Conservation (phyloP, 2,797 vertebrate species). For the Brachymystax lenok region DNA sequence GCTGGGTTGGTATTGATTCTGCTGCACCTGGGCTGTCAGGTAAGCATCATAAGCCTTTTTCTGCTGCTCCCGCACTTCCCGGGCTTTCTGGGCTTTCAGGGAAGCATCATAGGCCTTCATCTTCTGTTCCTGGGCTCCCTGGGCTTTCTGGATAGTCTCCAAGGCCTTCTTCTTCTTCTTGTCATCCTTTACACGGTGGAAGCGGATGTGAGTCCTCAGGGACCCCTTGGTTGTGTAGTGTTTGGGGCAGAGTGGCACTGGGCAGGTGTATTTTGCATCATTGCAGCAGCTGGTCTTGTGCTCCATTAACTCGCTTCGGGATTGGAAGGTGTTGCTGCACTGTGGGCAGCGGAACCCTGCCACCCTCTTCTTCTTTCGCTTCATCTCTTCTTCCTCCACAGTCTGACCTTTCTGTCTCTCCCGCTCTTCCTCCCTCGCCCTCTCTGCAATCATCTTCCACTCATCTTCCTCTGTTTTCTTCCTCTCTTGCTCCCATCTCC, state of each 20-base stretch:
- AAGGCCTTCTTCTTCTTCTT: no score
- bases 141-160: no score
- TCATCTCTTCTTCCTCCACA: neutral
- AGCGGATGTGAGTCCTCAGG: slow-evolving; percentile 20
- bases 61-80: no score
- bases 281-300: slow-evolving; percentile 22
- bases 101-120: no score
- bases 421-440: neutral
- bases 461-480: neutral
- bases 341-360: neutral
- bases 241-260: neutral
- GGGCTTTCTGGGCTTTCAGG: no score
- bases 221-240: slow-evolving; percentile 28
- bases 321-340: slow-evolving; percentile 1
- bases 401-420: neutral
- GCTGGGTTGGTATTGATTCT: neutral
- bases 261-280: neutral
- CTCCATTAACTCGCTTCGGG: slow-evolving; percentile 38
- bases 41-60: no score
- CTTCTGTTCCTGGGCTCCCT: no score
- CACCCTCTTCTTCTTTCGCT: neutral
- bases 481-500: neutral
- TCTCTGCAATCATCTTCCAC: neutral
- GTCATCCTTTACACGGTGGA: no score
- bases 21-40: no score